Evolutionary conservation across 2,113 vertebrate genomes (phyloP).

Genomic region (Colistium nudipinnis): DNA sequence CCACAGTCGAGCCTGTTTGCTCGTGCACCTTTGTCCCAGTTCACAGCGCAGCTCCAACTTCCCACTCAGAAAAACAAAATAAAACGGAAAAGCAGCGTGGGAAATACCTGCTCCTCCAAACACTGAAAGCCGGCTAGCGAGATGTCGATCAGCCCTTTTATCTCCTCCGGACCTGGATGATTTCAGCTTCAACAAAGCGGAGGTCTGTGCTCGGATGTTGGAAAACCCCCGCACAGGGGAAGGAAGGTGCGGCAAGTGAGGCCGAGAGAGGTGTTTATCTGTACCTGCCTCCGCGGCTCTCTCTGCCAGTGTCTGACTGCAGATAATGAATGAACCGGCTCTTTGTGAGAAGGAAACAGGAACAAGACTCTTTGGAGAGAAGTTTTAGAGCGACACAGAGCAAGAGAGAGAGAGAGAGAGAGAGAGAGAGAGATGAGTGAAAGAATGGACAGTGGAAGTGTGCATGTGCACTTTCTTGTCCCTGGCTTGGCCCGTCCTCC

Average conservation of each 20-base stretch:
- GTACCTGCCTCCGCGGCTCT: slow-evolving; percentile 46
- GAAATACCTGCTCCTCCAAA: slow-evolving; percentile 47
- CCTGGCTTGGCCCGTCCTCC: slow-evolving; percentile 52
- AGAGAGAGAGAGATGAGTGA: neutral
- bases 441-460: slow-evolving; percentile 17
- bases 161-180: slow-evolving; percentile 37
- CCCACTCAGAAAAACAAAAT: slow-evolving; percentile 16
- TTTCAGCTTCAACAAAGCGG: slow-evolving; percentile 55
- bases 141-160: slow-evolving; percentile 32
- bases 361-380: slow-evolving; percentile 12
- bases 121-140: slow-evolving; percentile 39
- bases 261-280: slow-evolving; percentile 44
- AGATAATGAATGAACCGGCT: slow-evolving; percentile 33
- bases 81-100: slow-evolving; percentile 43
- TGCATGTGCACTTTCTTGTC: slow-evolving; percentile 53
- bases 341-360: slow-evolving; percentile 33
- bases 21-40: neutral
- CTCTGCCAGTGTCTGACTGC: slow-evolving; percentile 40
- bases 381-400: slow-evolving; percentile 17
- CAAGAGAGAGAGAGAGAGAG: neutral
- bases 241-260: slow-evolving; percentile 46
- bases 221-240: slow-evolving; percentile 53
- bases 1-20: slow-evolving; percentile 23
- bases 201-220: slow-evolving; percentile 46
- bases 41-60: slow-evolving; percentile 18